Conservation (phyloP, 2,797 vertebrate genomes). For the Melanotaenia boesemani region DNA sequence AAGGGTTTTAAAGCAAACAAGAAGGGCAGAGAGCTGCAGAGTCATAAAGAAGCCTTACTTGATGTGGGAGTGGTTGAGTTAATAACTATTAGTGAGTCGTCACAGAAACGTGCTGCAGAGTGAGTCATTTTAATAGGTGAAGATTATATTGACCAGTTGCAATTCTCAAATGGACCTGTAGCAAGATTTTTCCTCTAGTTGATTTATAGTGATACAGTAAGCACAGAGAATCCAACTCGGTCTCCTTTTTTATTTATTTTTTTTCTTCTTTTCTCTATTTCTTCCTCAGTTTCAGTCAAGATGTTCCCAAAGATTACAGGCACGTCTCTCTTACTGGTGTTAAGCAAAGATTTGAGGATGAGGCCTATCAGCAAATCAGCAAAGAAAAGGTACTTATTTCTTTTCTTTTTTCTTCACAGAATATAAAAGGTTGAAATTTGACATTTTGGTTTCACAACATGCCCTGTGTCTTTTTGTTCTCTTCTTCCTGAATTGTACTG, state of each 20-base stretch:
- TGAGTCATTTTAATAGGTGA: slow-evolving; percentile 70
- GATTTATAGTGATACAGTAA: slow-evolving; percentile 46
- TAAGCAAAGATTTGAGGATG: slow-evolving; percentile 95
- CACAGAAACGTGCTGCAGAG: slow-evolving; percentile 53
- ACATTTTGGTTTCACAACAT: background rate
- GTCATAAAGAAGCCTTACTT: slow-evolving; percentile 18
- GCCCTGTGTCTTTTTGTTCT: background rate
- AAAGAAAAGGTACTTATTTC: slow-evolving; percentile 85
- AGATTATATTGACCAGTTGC: too few species aligned
- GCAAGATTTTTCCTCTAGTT: slow-evolving; percentile 58
- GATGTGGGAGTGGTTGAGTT: slow-evolving; percentile 11
- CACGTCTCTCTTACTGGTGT: slow-evolving; percentile 94
- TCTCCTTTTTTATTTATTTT: too few species aligned
- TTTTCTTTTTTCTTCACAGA: slow-evolving; percentile 4
- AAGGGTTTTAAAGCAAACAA: background rate
- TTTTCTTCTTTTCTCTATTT: background rate
- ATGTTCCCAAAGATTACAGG: slow-evolving; percentile 95
- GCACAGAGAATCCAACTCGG: slow-evolving; percentile 40
- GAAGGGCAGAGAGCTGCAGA: background rate
- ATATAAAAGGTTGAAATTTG: background rate
- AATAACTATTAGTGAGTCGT: slow-evolving; percentile 40
- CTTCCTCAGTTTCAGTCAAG: slow-evolving; percentile 88
- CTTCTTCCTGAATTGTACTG: background rate
- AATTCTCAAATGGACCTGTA: slow-evolving; percentile 67
- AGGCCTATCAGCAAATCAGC: slow-evolving; percentile 89